Percentiles rank a stretch among this genome's conserved stretches.
phyloP scores from a whole-genome alignment of 64 coral and sea anemone species.

The Montipora cactus region DNA sequence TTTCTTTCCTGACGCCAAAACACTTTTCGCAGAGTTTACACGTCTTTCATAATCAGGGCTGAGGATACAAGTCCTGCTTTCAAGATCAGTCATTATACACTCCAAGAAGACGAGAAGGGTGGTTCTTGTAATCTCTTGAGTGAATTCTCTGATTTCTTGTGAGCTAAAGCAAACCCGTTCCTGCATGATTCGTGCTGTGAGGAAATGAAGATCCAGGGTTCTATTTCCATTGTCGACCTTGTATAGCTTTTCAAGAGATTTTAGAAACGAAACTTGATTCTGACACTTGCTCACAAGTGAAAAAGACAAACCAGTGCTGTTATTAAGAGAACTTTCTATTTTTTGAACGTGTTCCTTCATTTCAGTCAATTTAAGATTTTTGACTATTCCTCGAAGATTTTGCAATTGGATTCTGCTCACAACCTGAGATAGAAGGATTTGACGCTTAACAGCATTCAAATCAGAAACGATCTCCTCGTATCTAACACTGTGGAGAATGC shows the following conservation, averaged over 20 bases:
- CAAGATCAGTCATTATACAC: neutral
- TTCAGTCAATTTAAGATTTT: neutral
- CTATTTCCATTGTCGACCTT: neutral
- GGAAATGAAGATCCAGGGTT: neutral
- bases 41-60: neutral
- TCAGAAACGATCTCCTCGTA: conserved; percentile 74
- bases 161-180: conserved; percentile 16
- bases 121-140: neutral
- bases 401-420: neutral
- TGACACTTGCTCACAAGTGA: neutral
- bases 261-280: conserved; percentile 8
- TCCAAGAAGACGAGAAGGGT: neutral
- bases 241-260: neutral
- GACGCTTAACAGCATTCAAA: conserved; percentile 72
- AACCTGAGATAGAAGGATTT: conserved; percentile 19
- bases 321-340: neutral
- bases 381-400: neutral
- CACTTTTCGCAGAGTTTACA: neutral
- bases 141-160: conserved; percentile 30
- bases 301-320: neutral
- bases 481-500: conserved; percentile 51
- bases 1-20: conserved; percentile 12
- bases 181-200: neutral
- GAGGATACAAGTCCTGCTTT: neutral
- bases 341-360: neutral